phyloP scores from a whole-genome alignment of 2,888 invertebrate genomes.

The Anoplius nigerrimus region DNA sequence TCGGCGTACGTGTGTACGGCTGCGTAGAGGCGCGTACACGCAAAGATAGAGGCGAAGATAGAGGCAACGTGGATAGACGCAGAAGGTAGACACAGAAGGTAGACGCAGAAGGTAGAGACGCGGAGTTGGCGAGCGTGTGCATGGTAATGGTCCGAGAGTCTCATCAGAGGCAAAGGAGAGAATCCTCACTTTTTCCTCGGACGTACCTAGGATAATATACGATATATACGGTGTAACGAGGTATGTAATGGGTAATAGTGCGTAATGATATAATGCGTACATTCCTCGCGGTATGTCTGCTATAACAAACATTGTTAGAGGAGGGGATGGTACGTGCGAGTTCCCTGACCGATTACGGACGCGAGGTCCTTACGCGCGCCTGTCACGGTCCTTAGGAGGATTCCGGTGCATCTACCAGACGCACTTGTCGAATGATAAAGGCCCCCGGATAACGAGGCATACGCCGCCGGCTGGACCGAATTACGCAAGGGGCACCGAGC shows the following conservation, averaged over 20 bases:
- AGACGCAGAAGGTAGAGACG: slow-evolving; percentile 8
- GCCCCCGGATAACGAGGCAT: slow-evolving; percentile 30
- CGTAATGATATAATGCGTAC: slow-evolving; percentile 64
- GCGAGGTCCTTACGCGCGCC: slow-evolving; percentile 4
- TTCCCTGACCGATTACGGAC: slow-evolving; percentile 23
- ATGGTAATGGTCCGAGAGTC: slow-evolving; percentile 51
- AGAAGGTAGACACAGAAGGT: slow-evolving; percentile 15
- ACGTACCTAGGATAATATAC: slow-evolving; percentile 51
- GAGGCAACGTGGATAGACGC: no score
- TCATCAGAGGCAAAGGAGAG: slow-evolving; percentile 46
- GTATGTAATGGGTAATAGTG: slow-evolving; percentile 65
- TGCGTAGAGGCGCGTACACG: slow-evolving; percentile 12
- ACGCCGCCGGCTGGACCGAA: slow-evolving; percentile 44
- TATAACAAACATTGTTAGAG: slow-evolving; percentile 59
- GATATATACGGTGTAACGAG: slow-evolving; percentile 62
- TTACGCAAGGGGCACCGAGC: slow-evolving; percentile 35
- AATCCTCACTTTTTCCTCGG: slow-evolving; percentile 47
- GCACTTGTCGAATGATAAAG: slow-evolving; percentile 39
- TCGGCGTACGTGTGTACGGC: slow-evolving; percentile 3
- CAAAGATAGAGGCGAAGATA: no score
- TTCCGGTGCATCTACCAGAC: no score
- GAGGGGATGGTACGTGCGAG: slow-evolving; percentile 25
- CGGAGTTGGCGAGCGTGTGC: slow-evolving; percentile 25
- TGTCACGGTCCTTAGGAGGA: background rate
- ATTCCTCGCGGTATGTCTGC: slow-evolving; percentile 55